Percentiles rank a stretch among this genome's conserved stretches.
Conservation (phyloP, 2,888 invertebrate species). For the Celastrina argiolus region DNA sequence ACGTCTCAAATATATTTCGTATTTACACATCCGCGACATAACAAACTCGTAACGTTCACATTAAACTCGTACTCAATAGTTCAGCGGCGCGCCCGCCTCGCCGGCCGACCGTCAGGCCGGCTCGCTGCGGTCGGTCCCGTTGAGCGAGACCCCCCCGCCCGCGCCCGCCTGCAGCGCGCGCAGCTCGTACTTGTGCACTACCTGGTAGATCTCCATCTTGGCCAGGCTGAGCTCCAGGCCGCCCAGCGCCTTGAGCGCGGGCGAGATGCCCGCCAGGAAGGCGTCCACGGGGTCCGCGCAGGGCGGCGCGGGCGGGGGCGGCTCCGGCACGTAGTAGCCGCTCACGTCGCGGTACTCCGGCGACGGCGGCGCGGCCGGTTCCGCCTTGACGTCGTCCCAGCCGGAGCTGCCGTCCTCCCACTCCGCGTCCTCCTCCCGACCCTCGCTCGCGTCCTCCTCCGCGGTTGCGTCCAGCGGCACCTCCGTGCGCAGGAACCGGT, state of each 20-base stretch:
- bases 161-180: neutral
- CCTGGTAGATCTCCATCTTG: slow-evolving; percentile 20
- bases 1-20: neutral
- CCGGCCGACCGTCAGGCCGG: neutral
- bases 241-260: slow-evolving; percentile 4
- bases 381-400: neutral
- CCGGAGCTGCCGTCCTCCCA: slow-evolving; percentile 8
- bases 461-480: neutral
- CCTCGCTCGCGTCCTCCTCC: neutral
- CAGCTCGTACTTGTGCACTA: slow-evolving; percentile 20
- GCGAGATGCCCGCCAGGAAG: slow-evolving; percentile 11
- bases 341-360: slow-evolving; percentile 8
- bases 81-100: neutral
- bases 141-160: neutral
- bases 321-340: neutral
- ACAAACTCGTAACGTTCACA: neutral
- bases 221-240: slow-evolving; percentile 11
- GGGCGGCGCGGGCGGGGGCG: neutral
- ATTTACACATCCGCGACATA: neutral
- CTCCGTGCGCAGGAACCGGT: neutral
- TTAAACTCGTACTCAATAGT: neutral
- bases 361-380: neutral
- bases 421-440: neutral
- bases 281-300: slow-evolving; percentile 16
- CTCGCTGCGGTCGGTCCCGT: neutral